A percentile compares a stretch with the other conserved stretches of the same genome.
These are phyloP conservation scores for Trachelipus rathkii DNA, from an alignment of 1,140 invertebrate species.

Conservation along the genomic window DNA sequence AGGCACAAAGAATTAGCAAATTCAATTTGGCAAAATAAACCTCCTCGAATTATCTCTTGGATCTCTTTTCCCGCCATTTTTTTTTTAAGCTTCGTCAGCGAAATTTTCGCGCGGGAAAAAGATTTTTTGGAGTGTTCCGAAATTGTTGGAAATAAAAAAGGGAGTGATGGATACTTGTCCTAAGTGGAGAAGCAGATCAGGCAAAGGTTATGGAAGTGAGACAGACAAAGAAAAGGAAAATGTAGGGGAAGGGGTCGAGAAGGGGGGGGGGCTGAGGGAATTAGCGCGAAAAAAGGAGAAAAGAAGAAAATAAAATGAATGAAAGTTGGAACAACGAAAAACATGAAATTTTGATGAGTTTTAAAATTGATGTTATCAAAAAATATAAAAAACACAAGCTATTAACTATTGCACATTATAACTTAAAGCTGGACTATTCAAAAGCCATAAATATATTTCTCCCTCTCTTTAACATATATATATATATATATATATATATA, in stretches of 20 bases:
- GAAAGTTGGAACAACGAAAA: too few relatives aligned
- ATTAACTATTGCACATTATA: too few relatives aligned
- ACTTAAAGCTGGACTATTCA: too few relatives aligned
- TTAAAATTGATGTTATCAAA: too few relatives aligned
- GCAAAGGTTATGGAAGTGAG: constrained; percentile 3
- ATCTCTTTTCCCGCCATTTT: not conserved
- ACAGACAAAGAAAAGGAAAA: not conserved
- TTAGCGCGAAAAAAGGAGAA: not conserved
- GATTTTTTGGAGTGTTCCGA: not conserved
- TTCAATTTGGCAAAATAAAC: constrained; percentile 8
- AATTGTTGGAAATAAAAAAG: not conserved
- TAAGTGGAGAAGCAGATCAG: constrained; percentile 1
- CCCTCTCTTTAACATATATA: too few relatives aligned
- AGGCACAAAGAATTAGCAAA: not conserved
- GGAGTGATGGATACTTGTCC: constrained; percentile 1
- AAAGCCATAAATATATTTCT: too few relatives aligned
- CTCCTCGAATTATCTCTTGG: not conserved
- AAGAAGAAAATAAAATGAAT: too few relatives aligned
- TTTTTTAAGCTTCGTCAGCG: not conserved
- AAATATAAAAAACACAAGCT: too few relatives aligned
- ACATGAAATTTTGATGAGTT: too few relatives aligned
- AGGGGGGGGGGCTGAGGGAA: not conserved
- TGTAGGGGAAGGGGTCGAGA: not conserved
- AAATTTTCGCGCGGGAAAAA: not conserved
- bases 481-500: too few relatives aligned